phyloP scores from a whole-genome alignment of 1,140 invertebrate genomes.

The Drosophila takahashii region DNA sequence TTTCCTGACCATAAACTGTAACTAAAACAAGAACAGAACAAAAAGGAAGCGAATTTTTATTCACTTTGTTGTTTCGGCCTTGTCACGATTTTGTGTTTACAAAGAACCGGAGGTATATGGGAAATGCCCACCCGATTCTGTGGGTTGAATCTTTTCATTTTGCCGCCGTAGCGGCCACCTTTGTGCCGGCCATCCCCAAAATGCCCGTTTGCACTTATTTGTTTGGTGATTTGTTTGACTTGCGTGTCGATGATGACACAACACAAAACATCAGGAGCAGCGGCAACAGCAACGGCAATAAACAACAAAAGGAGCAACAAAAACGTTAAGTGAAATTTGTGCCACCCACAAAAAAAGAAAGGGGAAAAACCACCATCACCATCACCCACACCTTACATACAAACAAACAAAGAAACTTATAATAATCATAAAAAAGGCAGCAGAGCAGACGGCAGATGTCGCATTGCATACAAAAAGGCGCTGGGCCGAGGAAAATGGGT shows the following conservation, averaged over 20 bases:
- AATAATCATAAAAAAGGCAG: conserved; percentile 76
- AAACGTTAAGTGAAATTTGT: conserved; percentile 65
- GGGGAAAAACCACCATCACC: neutral
- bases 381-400: conserved; percentile 12
- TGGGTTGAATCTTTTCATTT: conserved; percentile 62
- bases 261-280: conserved; percentile 52
- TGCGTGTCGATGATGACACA: conserved; percentile 84
- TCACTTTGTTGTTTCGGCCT: conserved; percentile 47
- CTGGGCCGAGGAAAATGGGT: neutral
- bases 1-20: conserved; percentile 30
- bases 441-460: conserved; percentile 44
- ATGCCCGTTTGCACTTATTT: conserved; percentile 71
- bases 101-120: conserved; percentile 15
- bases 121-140: too few relatives aligned
- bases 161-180: conserved; percentile 9
- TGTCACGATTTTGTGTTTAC: conserved; percentile 79
- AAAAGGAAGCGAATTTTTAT: conserved; percentile 24
- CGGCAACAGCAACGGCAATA: conserved; percentile 10
- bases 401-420: conserved; percentile 44
- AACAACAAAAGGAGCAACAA: conserved; percentile 29
- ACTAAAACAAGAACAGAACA: conserved; percentile 17
- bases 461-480: conserved; percentile 56
- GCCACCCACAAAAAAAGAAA: conserved; percentile 29
- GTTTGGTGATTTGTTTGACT: conserved; percentile 84
- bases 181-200: conserved; percentile 16